These are phyloP conservation scores for Dryobates pubescens DNA, from an alignment of 2,797 vertebrate genomes.

Conservation along the genomic window DNA sequence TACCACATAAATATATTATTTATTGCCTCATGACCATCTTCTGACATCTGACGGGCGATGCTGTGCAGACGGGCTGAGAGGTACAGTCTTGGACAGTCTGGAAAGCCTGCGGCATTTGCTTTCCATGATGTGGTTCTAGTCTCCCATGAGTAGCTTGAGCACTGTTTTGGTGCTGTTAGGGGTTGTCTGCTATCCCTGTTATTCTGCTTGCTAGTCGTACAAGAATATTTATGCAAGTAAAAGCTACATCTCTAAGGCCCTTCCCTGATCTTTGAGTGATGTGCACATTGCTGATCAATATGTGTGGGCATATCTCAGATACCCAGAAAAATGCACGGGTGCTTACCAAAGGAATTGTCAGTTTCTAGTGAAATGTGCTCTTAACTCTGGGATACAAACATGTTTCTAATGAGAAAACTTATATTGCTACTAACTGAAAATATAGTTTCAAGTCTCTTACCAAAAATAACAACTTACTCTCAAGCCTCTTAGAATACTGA, in stretches of 20 bases:
- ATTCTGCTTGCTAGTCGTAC: not conserved
- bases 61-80: not conserved
- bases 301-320: not conserved
- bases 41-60: fast-evolving
- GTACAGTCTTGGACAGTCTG: not conserved
- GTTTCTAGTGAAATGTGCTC: not conserved
- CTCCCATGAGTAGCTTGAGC: not conserved
- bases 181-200: not conserved
- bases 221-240: not conserved
- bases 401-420: not conserved
- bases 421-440: not conserved
- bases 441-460: not conserved
- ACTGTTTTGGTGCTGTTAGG: not conserved
- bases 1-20: fast-evolving
- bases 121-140: not conserved
- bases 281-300: not conserved
- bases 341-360: not conserved
- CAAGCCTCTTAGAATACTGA: not conserved
- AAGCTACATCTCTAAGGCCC: not conserved
- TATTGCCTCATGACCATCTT: not conserved
- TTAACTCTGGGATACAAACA: not conserved
- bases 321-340: not conserved
- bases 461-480: not conserved
- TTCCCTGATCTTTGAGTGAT: not conserved
- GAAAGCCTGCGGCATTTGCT: not conserved